Percentiles rank a stretch among this genome's conserved stretches.
These are phyloP conservation scores for Hystrix cristata DNA, from an alignment of 2,113 vertebrate species.

Conservation along the genomic window DNA sequence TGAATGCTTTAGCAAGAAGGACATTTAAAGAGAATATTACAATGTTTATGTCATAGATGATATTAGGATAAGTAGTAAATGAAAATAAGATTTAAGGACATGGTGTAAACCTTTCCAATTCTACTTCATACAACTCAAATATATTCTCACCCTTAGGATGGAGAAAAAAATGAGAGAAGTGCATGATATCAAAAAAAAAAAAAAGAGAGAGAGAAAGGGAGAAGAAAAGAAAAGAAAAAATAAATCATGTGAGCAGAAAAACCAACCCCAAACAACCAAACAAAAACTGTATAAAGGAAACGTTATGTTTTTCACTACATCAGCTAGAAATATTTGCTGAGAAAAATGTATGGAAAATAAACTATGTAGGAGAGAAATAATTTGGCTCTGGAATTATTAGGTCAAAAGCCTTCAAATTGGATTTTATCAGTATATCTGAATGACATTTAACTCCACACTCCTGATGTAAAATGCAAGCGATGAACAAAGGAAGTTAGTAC, in stretches of 20 bases:
- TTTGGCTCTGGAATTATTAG: conserved; percentile 21
- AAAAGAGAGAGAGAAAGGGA: not conserved
- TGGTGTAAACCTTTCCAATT: not conserved
- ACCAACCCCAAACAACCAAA: not conserved
- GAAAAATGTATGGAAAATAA: not conserved
- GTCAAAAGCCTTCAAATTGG: not conserved
- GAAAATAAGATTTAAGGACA: not conserved
- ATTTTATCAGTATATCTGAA: conserved; percentile 25
- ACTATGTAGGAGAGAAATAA: not conserved
- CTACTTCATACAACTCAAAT: not conserved
- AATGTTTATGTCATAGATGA: conserved; percentile 18
- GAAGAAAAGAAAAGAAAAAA: not conserved
- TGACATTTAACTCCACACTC: conserved; percentile 16
- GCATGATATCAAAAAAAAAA: not conserved
- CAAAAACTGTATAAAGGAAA: not conserved
- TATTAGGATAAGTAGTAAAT: not conserved
- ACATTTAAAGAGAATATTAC: not conserved
- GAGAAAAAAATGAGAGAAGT: not conserved
- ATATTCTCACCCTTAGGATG: not conserved
- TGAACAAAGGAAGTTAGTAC: conserved; percentile 30
- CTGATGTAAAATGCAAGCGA: not conserved
- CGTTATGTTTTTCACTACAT: not conserved
- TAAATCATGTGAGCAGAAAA: not conserved
- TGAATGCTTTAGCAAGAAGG: not conserved
- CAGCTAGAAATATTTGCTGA: conserved; percentile 15